Conservation (phyloP, 2,113 vertebrate species). For the Semnornis frantzii region DNA sequence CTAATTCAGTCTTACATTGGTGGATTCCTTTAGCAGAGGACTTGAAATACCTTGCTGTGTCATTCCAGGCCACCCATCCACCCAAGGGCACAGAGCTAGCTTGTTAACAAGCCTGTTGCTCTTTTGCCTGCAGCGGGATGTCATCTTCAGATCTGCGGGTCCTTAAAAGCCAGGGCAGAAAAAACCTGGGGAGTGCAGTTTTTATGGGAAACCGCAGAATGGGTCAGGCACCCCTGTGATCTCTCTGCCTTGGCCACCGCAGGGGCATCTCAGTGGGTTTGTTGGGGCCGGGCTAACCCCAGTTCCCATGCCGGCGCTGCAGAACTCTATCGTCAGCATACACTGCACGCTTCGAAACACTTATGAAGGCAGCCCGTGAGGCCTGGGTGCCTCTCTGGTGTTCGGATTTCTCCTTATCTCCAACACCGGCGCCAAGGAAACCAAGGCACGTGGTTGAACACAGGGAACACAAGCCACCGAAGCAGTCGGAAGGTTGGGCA, state of each 20-base stretch:
- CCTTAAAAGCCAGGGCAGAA: neutral
- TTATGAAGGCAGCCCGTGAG: accelerated
- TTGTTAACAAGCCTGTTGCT: neutral
- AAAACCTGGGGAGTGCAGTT: neutral
- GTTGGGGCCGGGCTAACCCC: accelerated
- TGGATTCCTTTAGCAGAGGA: neutral
- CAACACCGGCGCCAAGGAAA: neutral
- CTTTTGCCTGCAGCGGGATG: neutral
- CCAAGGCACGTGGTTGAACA: accelerated
- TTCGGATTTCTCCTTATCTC: accelerated
- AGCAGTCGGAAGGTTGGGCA: accelerated
- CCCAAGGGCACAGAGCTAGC: neutral
- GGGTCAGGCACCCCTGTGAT: accelerated
- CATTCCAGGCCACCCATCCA: neutral
- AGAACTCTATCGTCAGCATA: accelerated
- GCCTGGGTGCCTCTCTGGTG: accelerated
- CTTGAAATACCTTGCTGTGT: neutral
- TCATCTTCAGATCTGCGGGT: neutral
- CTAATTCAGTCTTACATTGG: neutral
- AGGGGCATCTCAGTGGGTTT: accelerated
- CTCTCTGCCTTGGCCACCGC: accelerated
- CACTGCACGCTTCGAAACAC: accelerated
- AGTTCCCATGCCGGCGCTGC: accelerated
- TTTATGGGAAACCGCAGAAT: accelerated
- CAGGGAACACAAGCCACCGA: accelerated